Base-by-base conservation (phyloP, 2,113 vertebrate species). In the Cephalopterus ornatus region DNA sequence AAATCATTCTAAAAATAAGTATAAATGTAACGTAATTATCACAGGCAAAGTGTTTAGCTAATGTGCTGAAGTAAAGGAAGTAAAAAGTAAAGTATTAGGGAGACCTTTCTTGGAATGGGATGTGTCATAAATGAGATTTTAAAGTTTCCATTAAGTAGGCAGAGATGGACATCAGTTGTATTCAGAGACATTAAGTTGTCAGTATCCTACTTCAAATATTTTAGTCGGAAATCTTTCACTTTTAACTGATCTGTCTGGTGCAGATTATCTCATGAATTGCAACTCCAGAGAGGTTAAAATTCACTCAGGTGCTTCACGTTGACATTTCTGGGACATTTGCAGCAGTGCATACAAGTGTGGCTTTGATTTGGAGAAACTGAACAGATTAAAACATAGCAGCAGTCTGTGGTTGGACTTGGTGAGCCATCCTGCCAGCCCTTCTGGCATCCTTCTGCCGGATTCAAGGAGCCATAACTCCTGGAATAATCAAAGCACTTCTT, bases 151-250 rank as follows among this genome's bases (percentile, higher is more conserved):
- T 65, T 66, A 47, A 39, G n/a, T 12, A 62, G 5, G 27, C 39
- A 0, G 2, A 87, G 41, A 20, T 53, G 55, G 55, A 39, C 39
- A 15, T 50, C 4, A 19, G 0, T 80, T 76, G 13, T 32, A 42
- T 37, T 46, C 10, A 5, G 26, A 61, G 46, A 41, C n/a, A 49
- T 49, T 49, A 74, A 53, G 28, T 77, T 92, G 55, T n/a, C 12
- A 37, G 41, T 74, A 1, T 71, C 23, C 61, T 76, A 30, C 26
- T 73, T 83, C 12, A 91, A 20, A 58, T 84, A 59, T 55, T 91
- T 74, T 41, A 85, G 22, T 83, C 49, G 46, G 33, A 77, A 74
- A 39, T 39, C 27, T 83, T 78, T 32, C 18, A 11, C 44, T 76
- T 76, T 84, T 28, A 81, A 19, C 32, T 42, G 13, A 18, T 66